Evolutionary conservation across 2,113 vertebrate species (phyloP).

Genomic region (Acinonyx jubatus): DNA sequence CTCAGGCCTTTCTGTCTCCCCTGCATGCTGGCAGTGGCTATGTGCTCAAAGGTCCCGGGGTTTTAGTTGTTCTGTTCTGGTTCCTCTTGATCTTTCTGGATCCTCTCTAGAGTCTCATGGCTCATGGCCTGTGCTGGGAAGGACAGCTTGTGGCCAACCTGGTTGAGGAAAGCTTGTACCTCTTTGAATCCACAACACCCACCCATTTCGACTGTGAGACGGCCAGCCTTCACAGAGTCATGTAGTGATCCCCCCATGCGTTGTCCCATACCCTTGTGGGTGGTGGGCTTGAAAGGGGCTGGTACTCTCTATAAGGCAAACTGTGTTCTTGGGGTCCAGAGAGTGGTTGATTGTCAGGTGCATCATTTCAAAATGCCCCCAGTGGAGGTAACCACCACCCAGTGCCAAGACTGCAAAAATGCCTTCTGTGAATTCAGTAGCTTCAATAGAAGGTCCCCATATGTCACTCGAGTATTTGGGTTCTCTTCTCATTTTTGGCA

Average conservation of each 20-base stretch:
- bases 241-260: constrained; percentile 96
- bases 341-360: constrained; percentile 92
- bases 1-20: constrained; percentile 92
- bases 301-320: constrained; percentile 93
- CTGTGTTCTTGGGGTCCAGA: constrained; percentile 88
- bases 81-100: constrained; percentile 82
- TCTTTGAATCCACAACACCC: constrained; percentile 90
- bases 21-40: constrained; percentile 91
- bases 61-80: constrained; percentile 91
- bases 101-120: constrained; percentile 84
- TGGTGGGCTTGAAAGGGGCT: constrained; percentile 91
- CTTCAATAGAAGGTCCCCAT: constrained; percentile 86
- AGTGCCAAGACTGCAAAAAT: constrained; percentile 93
- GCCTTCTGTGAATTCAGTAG: constrained; percentile 88
- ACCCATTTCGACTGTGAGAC: constrained; percentile 92
- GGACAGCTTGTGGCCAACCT: constrained; percentile 92
- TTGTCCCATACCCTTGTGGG: constrained; percentile 92
- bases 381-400: constrained; percentile 95
- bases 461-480: constrained; percentile 91
- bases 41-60: constrained; percentile 93
- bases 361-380: constrained; percentile 97
- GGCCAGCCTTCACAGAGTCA: constrained; percentile 88
- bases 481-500: constrained; percentile 89
- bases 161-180: constrained; percentile 85
- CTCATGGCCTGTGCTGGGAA: constrained; percentile 91